These are phyloP conservation scores for Ianthella basta DNA, from an alignment of 37 sponge, comb jelly and placozoan genomes.

Conservation along the genomic window DNA sequence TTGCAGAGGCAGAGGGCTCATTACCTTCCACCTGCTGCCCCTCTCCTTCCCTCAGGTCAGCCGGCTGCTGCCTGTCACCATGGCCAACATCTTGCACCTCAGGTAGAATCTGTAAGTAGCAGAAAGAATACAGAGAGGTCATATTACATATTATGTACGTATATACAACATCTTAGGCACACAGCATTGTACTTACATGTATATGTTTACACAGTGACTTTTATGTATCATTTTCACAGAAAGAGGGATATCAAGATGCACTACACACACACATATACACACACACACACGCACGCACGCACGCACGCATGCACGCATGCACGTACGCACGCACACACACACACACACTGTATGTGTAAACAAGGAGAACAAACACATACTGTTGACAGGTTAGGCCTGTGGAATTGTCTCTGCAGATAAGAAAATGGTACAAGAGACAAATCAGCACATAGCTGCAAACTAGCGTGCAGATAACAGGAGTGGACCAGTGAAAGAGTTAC, in stretches of 20 bases:
- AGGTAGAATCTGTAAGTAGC: background rate
- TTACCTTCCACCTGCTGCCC: background rate
- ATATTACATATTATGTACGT: too few species aligned
- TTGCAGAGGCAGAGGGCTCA: background rate
- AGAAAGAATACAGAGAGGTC: too few species aligned
- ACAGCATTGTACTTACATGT: too few species aligned
- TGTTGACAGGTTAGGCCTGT: too few species aligned
- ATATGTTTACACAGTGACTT: too few species aligned
- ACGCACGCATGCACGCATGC: conserved; percentile 5
- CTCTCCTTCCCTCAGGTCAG: background rate
- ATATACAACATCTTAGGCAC: too few species aligned
- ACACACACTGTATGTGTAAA: background rate
- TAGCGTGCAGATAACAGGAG: too few species aligned
- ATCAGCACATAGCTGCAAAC: too few species aligned
- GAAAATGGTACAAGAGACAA: too few species aligned
- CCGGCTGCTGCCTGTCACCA: background rate
- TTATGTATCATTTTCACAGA: too few species aligned
- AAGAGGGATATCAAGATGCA: background rate
- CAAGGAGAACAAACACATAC: background rate
- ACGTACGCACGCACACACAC: background rate
- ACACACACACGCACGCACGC: background rate
- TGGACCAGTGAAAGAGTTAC: too few species aligned
- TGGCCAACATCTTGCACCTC: background rate
- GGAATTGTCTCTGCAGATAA: too few species aligned
- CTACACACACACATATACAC: background rate